Conservation (phyloP, 2,888 invertebrate species). For the Dryobotodes eremita region DNA sequence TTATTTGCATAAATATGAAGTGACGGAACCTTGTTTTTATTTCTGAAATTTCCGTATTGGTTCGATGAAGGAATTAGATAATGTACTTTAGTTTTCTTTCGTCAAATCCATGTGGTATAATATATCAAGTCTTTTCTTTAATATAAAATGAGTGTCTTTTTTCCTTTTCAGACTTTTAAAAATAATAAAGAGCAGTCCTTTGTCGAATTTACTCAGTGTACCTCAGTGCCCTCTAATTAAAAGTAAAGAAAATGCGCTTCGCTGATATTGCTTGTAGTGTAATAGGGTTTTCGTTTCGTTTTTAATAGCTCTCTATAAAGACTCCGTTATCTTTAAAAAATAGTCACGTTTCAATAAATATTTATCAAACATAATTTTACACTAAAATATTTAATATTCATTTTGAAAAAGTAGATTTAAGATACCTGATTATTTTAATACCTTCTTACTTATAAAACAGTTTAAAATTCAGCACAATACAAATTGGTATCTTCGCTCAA, state of each 20-base stretch:
- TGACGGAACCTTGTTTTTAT: slow-evolving; percentile 15
- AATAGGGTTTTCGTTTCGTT: neutral
- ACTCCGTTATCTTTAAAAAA: slow-evolving; percentile 10
- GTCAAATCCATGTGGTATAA: neutral
- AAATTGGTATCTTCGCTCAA: no score
- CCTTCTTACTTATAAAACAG: slow-evolving; percentile 9
- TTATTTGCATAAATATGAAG: slow-evolving; percentile 39
- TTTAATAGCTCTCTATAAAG: slow-evolving; percentile 7
- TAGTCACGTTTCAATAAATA: slow-evolving; percentile 4
- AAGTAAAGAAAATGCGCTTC: neutral
- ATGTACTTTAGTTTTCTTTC: neutral
- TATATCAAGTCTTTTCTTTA: neutral
- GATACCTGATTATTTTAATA: neutral
- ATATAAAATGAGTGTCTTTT: no score
- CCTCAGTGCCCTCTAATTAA: no score
- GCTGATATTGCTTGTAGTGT: neutral
- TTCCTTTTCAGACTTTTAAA: no score
- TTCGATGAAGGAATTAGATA: slow-evolving; percentile 4
- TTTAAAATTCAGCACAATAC: slow-evolving; percentile 2
- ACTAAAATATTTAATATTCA: slow-evolving; percentile 2
- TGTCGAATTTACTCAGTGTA: neutral
- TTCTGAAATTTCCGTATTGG: slow-evolving; percentile 12
- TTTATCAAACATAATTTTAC: neutral
- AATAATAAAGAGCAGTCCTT: no score
- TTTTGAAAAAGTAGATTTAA: neutral